Evolutionary conservation across 2,888 invertebrate genomes (phyloP).

Genomic region (Eurytoma adleriae): DNA sequence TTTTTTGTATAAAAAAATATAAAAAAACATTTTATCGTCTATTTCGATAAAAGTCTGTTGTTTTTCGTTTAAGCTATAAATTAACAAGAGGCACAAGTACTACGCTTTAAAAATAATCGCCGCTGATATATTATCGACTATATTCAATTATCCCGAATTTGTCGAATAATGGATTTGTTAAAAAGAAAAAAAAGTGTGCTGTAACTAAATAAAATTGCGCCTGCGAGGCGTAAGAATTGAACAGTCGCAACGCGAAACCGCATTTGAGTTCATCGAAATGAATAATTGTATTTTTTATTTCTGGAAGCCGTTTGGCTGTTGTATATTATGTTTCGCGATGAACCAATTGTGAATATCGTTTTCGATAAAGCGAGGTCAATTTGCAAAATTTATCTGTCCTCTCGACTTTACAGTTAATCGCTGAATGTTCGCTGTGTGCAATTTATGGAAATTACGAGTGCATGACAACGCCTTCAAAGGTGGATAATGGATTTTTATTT

Average conservation of each 20-base stretch:
- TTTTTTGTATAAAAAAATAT: constrained; percentile 3
- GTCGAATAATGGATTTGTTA: not conserved
- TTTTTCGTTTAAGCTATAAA: not conserved
- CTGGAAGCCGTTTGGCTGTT: not conserved
- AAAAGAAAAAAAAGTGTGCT: not conserved
- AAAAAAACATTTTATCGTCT: constrained; percentile 1
- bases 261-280: not conserved
- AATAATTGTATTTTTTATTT: not conserved
- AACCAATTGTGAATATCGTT: not conserved
- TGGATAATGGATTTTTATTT: too few species aligned
- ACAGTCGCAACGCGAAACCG: not conserved
- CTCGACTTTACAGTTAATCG: not conserved
- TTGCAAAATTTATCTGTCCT: constrained; percentile 2
- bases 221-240: not conserved
- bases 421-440: not conserved
- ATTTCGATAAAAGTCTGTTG: constrained; percentile 2
- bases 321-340: not conserved
- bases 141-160: not conserved
- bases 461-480: too few species aligned
- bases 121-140: not conserved
- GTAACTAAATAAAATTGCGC: not conserved
- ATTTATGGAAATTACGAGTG: not conserved
- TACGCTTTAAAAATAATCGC: not conserved
- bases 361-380: not conserved
- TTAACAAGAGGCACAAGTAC: not conserved